Evolutionary conservation across 2,797 vertebrate species (phyloP).

Genomic region (Sebastes cheni): DNA sequence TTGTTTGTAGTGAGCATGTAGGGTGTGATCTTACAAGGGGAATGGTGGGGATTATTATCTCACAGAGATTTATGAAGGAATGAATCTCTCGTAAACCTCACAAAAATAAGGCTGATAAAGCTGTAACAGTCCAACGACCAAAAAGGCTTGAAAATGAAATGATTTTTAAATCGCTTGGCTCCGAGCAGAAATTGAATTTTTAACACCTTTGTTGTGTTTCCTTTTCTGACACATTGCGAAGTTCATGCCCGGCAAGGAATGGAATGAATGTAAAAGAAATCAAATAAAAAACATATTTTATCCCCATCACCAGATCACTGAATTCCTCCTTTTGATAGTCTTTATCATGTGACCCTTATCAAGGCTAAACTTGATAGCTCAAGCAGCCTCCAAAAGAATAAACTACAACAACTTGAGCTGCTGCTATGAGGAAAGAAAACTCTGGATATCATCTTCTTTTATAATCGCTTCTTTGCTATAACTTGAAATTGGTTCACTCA

Average conservation of each 20-base stretch:
- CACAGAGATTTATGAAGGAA: not conserved
- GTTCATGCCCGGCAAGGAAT: not conserved
- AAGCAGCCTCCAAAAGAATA: not conserved
- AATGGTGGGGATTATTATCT: not conserved
- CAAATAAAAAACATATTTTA: not conserved
- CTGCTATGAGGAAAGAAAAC: not conserved
- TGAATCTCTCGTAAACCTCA: not conserved
- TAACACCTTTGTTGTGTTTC: not conserved
- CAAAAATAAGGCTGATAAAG: not conserved
- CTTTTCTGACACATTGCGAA: not conserved
- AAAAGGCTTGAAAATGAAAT: not conserved
- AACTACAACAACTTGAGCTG: not conserved
- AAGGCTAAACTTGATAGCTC: constrained; percentile 21
- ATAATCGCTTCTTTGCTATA: not conserved
- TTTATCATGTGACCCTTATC: constrained; percentile 4
- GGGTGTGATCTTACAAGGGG: not conserved
- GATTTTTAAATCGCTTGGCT: not conserved
- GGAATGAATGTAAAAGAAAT: not conserved
- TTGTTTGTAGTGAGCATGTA: not conserved
- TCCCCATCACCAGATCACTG: not conserved
- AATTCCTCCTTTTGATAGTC: not conserved
- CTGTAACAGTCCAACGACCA: not conserved
- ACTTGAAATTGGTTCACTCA: not conserved
- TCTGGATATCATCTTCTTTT: not conserved
- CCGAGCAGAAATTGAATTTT: not conserved